Evolutionary conservation across 64 coral and sea anemone species (phyloP).

Genomic region (Actinia equina): DNA sequence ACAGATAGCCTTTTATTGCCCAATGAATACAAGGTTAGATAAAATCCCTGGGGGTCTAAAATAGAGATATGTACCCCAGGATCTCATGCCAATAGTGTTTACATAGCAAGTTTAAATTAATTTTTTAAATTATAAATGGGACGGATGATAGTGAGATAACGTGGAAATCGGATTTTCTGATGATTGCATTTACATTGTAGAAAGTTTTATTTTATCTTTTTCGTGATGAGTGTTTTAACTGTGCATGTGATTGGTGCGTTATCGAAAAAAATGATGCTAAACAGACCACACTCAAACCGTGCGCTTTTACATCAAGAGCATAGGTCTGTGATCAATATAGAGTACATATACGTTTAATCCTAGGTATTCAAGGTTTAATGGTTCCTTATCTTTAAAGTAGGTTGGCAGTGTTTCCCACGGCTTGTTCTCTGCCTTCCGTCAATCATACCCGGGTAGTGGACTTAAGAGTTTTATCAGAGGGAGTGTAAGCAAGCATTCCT

Average conservation of each 20-base stretch:
- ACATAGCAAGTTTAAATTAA: constrained; percentile 12
- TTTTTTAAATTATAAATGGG: background rate
- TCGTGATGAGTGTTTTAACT: background rate
- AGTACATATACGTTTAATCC: background rate
- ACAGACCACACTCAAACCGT: background rate
- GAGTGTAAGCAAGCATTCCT: background rate
- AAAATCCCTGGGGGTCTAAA: background rate
- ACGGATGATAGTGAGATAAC: background rate
- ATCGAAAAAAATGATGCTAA: background rate
- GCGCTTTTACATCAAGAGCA: background rate
- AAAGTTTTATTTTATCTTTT: constrained; percentile 6
- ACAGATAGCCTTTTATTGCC: constrained; percentile 1
- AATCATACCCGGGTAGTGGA: background rate
- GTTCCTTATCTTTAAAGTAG: background rate
- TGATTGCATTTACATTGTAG: background rate
- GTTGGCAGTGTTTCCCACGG: no score
- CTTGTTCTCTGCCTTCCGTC: background rate
- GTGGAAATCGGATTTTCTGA: background rate
- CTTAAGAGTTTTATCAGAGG: background rate
- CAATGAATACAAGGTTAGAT: background rate
- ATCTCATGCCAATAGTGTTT: background rate
- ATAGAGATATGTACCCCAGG: background rate
- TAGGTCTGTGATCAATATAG: background rate
- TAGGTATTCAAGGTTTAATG: background rate
- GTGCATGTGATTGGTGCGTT: background rate